phyloP scores from a whole-genome alignment of 1,140 invertebrate genomes.

The Harlomillsia oculata region DNA sequence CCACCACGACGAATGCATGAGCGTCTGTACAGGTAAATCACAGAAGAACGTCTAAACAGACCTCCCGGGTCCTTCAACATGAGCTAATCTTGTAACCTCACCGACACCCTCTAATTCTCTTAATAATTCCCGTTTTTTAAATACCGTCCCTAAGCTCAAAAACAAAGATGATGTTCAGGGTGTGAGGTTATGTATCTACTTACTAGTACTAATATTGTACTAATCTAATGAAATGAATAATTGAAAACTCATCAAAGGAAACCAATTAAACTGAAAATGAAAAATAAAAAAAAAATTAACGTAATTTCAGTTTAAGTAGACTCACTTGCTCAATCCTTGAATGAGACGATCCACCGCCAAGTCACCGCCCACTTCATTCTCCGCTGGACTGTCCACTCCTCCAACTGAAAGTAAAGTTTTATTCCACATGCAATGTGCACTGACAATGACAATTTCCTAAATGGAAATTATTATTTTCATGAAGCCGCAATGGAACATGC shows the following conservation, averaged over 20 bases:
- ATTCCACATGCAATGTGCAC: no score
- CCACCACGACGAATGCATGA: constrained; percentile 68
- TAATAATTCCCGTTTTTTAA: constrained; percentile 8
- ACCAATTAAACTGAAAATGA: no score
- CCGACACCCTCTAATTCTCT: background rate
- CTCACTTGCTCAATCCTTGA: constrained; percentile 32
- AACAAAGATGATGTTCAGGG: no score
- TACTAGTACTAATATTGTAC: background rate
- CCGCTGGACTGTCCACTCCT: constrained; percentile 28
- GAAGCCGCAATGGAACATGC: no score
- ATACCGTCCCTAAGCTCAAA: no score
- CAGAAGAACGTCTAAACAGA: constrained; percentile 67
- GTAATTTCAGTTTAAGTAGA: no score
- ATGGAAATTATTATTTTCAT: no score
- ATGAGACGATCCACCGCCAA: constrained; percentile 24
- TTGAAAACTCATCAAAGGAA: background rate
- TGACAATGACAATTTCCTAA: no score
- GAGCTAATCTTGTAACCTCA: background rate
- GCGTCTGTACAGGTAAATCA: constrained; percentile 76
- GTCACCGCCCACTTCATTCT: constrained; percentile 15
- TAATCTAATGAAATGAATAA: background rate
- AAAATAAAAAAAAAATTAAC: no score
- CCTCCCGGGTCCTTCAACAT: constrained; percentile 37
- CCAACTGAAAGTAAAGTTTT: no score
- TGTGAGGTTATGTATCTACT: background rate